These are phyloP conservation scores for Tapirus terrestris DNA, from an alignment of 2,113 vertebrate genomes.

Conservation along the genomic window DNA sequence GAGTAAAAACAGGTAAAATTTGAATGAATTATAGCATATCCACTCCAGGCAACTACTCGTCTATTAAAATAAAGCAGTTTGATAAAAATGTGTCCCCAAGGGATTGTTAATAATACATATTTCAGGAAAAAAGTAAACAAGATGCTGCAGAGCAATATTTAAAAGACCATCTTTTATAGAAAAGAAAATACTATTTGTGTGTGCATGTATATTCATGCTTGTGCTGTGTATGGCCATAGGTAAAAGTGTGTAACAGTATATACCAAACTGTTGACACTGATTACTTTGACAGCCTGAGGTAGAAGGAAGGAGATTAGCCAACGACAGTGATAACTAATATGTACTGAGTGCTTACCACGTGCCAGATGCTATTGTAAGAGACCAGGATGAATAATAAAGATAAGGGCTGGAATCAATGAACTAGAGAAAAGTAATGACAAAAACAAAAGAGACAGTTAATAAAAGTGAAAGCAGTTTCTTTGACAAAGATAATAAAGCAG, in stretches of 20 bases:
- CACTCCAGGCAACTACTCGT: not conserved
- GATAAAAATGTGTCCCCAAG: not conserved
- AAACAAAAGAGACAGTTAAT: not conserved
- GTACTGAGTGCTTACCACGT: fast-evolving
- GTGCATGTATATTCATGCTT: not conserved
- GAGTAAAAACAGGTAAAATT: not conserved
- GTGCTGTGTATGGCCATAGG: not conserved
- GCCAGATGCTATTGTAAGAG: not conserved
- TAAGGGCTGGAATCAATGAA: not conserved
- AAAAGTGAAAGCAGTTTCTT: not conserved
- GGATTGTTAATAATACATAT: not conserved
- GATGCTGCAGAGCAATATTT: not conserved
- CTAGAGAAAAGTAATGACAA: not conserved
- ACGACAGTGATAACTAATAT: not conserved
- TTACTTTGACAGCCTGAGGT: not conserved
- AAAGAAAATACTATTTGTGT: not conserved
- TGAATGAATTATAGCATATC: not conserved
- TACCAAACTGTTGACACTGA: not conserved
- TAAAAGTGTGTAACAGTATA: not conserved
- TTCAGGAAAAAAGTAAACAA: not conserved
- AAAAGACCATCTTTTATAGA: not conserved
- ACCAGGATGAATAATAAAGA: not conserved
- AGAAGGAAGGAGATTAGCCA: not conserved
- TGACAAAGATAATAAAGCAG: not conserved
- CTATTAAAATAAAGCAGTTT: not conserved